Evolutionary conservation across 2,113 vertebrate species (phyloP).

Genomic region (Pithys albifrons): DNA sequence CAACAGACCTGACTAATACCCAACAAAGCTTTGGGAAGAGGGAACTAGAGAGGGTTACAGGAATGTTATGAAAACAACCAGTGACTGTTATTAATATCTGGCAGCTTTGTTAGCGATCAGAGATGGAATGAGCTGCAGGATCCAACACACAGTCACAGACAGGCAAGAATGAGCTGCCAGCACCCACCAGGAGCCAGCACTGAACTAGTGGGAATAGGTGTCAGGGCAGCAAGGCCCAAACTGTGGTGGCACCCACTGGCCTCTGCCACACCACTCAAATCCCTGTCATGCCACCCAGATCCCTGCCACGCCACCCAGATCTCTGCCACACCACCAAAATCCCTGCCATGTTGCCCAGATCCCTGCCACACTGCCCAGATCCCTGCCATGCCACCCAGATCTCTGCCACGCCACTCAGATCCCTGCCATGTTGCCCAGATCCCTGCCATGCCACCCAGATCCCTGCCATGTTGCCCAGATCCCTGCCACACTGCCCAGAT

Average conservation of each 20-base stretch:
- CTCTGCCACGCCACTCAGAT: too few species aligned
- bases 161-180: not conserved
- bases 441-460: too few species aligned
- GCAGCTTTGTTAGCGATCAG: not conserved
- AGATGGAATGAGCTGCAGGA: not conserved
- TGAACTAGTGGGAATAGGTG: not conserved
- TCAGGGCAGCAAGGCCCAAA: not conserved
- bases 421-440: too few species aligned
- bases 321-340: too few species aligned
- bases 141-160: not conserved
- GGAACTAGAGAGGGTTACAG: not conserved
- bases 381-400: not conserved
- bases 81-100: not conserved
- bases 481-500: too few species aligned
- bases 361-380: not conserved
- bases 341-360: not conserved
- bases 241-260: rapidly evolving
- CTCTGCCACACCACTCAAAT: not conserved
- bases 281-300: not conserved
- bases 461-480: too few species aligned
- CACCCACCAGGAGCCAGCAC: not conserved
- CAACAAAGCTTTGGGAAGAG: not conserved
- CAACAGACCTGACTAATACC: not conserved
- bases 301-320: too few species aligned
- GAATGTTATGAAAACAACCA: not conserved